Base-by-base conservation (phyloP, 2,888 invertebrate genomes). In the Acanthosepion esculentum region DNA sequence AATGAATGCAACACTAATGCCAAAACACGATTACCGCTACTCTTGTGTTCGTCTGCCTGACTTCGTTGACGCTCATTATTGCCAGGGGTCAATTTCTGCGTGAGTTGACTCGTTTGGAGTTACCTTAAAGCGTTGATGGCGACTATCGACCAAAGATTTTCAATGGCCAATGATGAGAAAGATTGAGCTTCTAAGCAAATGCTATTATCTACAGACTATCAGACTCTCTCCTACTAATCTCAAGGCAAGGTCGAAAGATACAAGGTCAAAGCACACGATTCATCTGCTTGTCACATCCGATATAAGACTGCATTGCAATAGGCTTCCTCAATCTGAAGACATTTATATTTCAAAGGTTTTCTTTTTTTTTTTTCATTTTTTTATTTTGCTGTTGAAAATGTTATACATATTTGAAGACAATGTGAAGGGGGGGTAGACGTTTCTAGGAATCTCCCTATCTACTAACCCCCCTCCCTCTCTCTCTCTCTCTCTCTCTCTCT, bases 111-210 rank as follows among this genome's bases (percentile, higher is more conserved):
- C 78, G n/a, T 78, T 15, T n/a, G n/a, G 78, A n/a, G 10, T 23
- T 33, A 78, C 78, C 78, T 12, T 15, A 33, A 33, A n/a, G n/a
- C 78, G 78, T 33, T n/a, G 78, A 78, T 78, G 78, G 78, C 78
- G 78, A 78, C 78, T 10, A 78, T 78, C 78, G 78, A 78, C 78
- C 78, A 15, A 15, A n/a, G n/a, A 78, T 78, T n/a, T 78, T 78
- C 78, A 78, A 78, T 78, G n/a, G 78, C n/a, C 78, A 78, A n/a
- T 78, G n/a, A 78, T 78, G 78, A 78, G n/a, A 78, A 78, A n/a
- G n/a, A n/a, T 78, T 78, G 78, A 78, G 78, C 78, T 78, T 78
- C 78, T 3, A 78, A 78, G 33, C 78, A 78, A 78, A 78, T 78
- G n/a, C n/a, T 8, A 78, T 78, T 78, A 78, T n/a, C n/a, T 2